phyloP scores from a whole-genome alignment of 2,888 invertebrate genomes.

The Mythimna albipuncta region DNA sequence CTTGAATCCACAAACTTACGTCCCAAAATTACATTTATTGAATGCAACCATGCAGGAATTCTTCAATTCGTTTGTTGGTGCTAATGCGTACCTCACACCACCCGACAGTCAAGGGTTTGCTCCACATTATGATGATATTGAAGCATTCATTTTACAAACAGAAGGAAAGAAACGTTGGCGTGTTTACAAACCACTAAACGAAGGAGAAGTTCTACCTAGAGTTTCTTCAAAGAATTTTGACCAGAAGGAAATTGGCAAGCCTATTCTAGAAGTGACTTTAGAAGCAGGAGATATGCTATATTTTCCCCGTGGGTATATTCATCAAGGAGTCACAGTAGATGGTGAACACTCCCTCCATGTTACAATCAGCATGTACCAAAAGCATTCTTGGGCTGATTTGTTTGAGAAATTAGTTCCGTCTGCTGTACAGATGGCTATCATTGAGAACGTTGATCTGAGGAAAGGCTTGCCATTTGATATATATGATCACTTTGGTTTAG shows the following conservation, averaged over 20 bases:
- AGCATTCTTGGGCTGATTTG: slow-evolving; percentile 97
- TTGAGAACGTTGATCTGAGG: slow-evolving; percentile 93
- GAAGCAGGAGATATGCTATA: slow-evolving; percentile 97
- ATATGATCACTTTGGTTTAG: slow-evolving; percentile 94
- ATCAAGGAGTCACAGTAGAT: slow-evolving; percentile 95
- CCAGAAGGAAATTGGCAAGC: slow-evolving; percentile 94
- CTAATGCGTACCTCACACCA: slow-evolving; percentile 98
- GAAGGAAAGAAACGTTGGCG: slow-evolving; percentile 99
- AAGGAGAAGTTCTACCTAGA: slow-evolving; percentile 94
- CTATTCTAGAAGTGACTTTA: slow-evolving; percentile 94
- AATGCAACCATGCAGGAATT: slow-evolving; percentile 96
- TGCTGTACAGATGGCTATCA: slow-evolving; percentile 94
- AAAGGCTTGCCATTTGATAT: slow-evolving; percentile 95
- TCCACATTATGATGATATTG: slow-evolving; percentile 99
- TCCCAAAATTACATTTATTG: slow-evolving; percentile 92
- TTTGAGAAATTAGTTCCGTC: slow-evolving; percentile 95
- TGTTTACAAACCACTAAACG: slow-evolving; percentile 94
- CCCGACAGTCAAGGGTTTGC: slow-evolving; percentile 99
- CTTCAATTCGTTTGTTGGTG: slow-evolving; percentile 98
- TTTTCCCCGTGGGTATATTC: slow-evolving; percentile 97
- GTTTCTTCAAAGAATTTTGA: slow-evolving; percentile 95
- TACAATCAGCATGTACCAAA: slow-evolving; percentile 98
- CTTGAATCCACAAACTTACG: slow-evolving; percentile 97
- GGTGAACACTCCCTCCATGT: slow-evolving; percentile 97
- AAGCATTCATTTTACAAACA: slow-evolving; percentile 98